These are phyloP conservation scores for Rotaria socialis DNA, from an alignment of 2,888 invertebrate species.

Conservation along the genomic window DNA sequence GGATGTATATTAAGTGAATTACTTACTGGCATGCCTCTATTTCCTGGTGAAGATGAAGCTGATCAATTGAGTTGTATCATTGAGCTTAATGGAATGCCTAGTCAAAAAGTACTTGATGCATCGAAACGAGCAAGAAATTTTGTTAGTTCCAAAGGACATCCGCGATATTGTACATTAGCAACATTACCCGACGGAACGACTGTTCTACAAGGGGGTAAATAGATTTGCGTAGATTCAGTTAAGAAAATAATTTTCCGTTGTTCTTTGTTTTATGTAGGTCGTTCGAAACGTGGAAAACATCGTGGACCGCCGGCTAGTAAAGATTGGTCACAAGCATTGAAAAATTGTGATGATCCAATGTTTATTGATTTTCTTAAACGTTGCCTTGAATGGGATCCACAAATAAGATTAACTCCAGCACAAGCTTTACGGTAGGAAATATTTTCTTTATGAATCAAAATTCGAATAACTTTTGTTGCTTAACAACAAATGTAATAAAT, in stretches of 20 bases:
- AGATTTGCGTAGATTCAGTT: not conserved
- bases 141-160: slow-evolving; percentile 79
- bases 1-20: slow-evolving; percentile 92
- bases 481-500: no score
- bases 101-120: slow-evolving; percentile 76
- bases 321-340: slow-evolving; percentile 76
- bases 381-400: slow-evolving; percentile 96
- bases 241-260: not conserved
- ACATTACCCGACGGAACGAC: slow-evolving; percentile 80
- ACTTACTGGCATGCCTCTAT: slow-evolving; percentile 87
- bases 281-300: slow-evolving; percentile 83
- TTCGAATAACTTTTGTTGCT: no score
- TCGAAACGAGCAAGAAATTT: slow-evolving; percentile 90
- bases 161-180: slow-evolving; percentile 83
- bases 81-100: slow-evolving; percentile 85
- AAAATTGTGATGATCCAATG: slow-evolving; percentile 74
- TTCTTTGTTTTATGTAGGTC: slow-evolving; percentile 46
- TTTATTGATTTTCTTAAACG: slow-evolving; percentile 92
- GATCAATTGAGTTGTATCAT: slow-evolving; percentile 97
- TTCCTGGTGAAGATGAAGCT: slow-evolving; percentile 95
- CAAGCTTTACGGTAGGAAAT: slow-evolving; percentile 66
- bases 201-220: slow-evolving; percentile 72
- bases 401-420: slow-evolving; percentile 80
- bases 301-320: slow-evolving; percentile 90
- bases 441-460: not conserved